Conservation (phyloP, 2,888 invertebrate genomes). For the Syritta pipiens region DNA sequence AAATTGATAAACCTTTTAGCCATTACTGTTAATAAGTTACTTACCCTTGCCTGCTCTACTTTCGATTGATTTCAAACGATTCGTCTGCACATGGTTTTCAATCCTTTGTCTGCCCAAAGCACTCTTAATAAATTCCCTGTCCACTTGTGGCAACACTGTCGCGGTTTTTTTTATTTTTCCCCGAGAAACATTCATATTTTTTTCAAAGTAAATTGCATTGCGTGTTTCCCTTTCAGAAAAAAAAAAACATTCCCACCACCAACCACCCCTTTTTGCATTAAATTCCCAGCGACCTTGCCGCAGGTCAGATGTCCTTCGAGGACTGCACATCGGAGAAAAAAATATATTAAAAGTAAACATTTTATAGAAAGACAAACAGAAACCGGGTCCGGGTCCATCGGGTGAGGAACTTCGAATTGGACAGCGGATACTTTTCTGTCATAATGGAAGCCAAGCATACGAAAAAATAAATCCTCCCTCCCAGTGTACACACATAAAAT, state of each 20-base stretch:
- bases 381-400: neutral
- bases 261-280: constrained; percentile 1
- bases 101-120: no score
- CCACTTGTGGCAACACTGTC: no score
- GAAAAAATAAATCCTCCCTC: constrained; percentile 6
- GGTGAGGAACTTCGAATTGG: neutral
- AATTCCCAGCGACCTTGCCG: constrained; percentile 32
- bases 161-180: no score
- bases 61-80: no score
- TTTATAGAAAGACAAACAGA: neutral
- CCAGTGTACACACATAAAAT: constrained; percentile 35
- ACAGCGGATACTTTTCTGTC: constrained; percentile 7
- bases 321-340: neutral
- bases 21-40: no score
- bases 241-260: neutral
- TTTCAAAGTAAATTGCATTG: no score
- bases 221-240: neutral
- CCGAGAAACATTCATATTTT: no score
- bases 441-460: constrained; percentile 1
- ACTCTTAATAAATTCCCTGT: no score
- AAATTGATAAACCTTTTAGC: no score
- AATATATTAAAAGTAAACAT: constrained; percentile 17
- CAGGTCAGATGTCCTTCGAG: constrained; percentile 18
- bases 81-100: no score
- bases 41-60: no score